Base-by-base conservation (phyloP, 2,113 vertebrate species). In the Lichenostomus cassidix region DNA sequence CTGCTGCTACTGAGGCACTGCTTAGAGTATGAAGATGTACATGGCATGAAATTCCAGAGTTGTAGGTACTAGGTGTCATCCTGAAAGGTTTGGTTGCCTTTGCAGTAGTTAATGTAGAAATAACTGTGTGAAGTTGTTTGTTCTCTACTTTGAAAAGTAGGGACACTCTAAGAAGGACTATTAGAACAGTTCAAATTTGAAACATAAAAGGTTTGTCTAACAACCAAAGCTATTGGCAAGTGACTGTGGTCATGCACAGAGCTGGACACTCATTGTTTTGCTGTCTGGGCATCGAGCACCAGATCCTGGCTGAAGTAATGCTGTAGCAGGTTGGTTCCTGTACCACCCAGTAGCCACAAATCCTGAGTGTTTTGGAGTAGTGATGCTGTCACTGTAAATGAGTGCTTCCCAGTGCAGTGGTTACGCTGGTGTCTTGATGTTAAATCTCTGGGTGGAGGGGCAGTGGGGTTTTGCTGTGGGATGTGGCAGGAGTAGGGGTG, bases 301-400 rank as follows among this genome's bases (percentile, higher is more conserved):
- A 41, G 27, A 29, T 59, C 17, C 53, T 60, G 58, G 33, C 23
- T 44, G 67, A 73, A 44, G 17, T 22, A 39, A 27, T 47, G n/a
- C n/a, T 1, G 0, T 39, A n/a, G 44, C 20, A 65, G 59, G 24
- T 52, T 2, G 2, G 11, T n/a, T 85, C 28, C 53, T 20, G 31
- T 22, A 33, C 23, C 2, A 2, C 0, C 0, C 28, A 6, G 9
- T 17, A 52, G 28, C 44, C 1, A 4, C 27, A 79, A 12, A 58
- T 47, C 41, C 27, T 2, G 1, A 25, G 19, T 1, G 0, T 76
- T 92, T 69, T 17, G 8, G 33, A 77, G 22, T 12, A 35, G 41
- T 15, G 47, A n/a, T 68, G 47, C 19, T 58, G 0, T 39, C 11
- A 2, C 24, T 53, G n/a, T 58, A 41, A 42, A 3, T 1, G 3